phyloP scores from a whole-genome alignment of 1,140 invertebrate genomes.

The Bombus fervidus region DNA sequence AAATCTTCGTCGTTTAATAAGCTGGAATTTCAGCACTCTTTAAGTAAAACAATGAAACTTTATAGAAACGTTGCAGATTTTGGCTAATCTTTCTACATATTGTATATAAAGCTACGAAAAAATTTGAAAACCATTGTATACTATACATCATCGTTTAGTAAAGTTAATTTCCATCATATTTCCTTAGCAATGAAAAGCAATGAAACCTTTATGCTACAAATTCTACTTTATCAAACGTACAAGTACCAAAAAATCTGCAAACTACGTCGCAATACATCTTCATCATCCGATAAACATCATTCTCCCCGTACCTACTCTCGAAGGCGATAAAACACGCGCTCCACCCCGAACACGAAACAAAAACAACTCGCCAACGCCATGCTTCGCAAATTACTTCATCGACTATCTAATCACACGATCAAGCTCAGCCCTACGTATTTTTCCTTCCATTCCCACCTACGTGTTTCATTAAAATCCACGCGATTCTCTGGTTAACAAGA shows the following conservation, averaged over 20 bases:
- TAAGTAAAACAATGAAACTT: too few species aligned
- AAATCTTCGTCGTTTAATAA: neutral
- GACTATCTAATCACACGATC: slow-evolving; percentile 22
- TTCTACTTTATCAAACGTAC: neutral
- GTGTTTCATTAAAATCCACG: slow-evolving; percentile 12
- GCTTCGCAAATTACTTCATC: slow-evolving; percentile 7
- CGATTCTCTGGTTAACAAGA: neutral
- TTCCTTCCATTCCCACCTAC: neutral
- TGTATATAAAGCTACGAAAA: neutral
- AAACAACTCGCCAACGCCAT: neutral
- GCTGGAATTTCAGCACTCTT: neutral
- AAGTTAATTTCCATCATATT: too few species aligned
- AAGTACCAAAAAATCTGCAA: neutral
- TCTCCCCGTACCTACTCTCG: neutral
- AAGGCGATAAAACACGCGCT: neutral
- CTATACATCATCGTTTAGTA: too few species aligned
- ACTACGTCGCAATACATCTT: neutral
- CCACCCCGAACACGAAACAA: neutral
- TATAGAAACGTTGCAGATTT: too few species aligned
- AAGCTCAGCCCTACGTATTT: neutral
- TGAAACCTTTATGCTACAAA: neutral
- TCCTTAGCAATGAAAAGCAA: too few species aligned
- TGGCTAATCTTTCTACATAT: too few species aligned
- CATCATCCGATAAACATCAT: neutral
- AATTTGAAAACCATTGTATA: too few species aligned